Conservation (phyloP, 2,797 vertebrate genomes). For the Lepus oiostolus region DNA sequence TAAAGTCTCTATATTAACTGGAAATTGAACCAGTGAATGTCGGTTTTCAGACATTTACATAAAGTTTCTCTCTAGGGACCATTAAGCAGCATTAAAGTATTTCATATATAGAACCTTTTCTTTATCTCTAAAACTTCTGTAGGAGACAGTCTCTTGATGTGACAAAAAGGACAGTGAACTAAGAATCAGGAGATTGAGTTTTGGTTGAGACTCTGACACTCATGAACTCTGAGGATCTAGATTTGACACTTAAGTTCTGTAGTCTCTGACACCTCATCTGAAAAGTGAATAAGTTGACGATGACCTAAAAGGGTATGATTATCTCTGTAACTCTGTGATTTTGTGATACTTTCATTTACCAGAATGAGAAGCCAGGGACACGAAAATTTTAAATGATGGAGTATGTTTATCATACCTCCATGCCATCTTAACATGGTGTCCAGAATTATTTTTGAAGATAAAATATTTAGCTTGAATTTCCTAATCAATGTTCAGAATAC, state of each 20-base stretch:
- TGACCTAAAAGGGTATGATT: not conserved
- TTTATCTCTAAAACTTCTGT: slow-evolving; percentile 38
- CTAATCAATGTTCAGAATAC: slow-evolving; percentile 28
- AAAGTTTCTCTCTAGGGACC: slow-evolving; percentile 64
- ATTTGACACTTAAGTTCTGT: slow-evolving; percentile 4
- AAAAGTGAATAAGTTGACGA: not conserved
- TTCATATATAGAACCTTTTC: slow-evolving; percentile 47
- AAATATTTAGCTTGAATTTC: slow-evolving; percentile 47
- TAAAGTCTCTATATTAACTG: slow-evolving; percentile 66
- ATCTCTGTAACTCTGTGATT: not conserved
- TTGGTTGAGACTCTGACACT: not conserved
- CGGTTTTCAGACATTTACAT: slow-evolving; percentile 68
- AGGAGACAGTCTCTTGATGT: not conserved
- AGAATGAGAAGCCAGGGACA: not conserved
- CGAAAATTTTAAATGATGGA: slow-evolving; percentile 46
- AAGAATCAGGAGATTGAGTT: not conserved
- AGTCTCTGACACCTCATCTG: not conserved
- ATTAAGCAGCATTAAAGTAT: slow-evolving; percentile 56
- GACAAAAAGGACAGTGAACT: not conserved
- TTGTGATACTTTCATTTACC: slow-evolving; percentile 41
- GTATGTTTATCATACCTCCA: slow-evolving; percentile 11
- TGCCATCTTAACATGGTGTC: not conserved
- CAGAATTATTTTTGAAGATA: slow-evolving; percentile 58
- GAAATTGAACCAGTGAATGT: slow-evolving; percentile 48
- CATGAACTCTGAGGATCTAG: not conserved